These are phyloP conservation scores for Mastigias papua DNA, from an alignment of 30 jellyfish, hydroid and myxozoan species.

Conservation along the genomic window DNA sequence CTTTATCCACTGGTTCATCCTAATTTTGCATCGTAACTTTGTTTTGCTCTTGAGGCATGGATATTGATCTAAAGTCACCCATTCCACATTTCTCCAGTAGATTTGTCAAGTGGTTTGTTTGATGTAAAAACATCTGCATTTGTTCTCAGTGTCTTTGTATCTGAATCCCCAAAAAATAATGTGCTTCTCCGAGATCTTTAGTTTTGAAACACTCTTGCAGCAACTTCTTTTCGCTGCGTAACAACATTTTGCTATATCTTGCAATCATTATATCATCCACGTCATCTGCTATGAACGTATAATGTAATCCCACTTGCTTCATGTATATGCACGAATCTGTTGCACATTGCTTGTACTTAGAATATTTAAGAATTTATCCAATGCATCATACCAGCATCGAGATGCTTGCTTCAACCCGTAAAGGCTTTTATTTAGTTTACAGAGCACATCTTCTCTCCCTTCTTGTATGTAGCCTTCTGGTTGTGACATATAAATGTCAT, in stretches of 20 bases:
- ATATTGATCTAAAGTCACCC: slow-evolving; percentile 18
- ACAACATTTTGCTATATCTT: background rate
- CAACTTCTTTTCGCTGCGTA: background rate
- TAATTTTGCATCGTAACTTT: background rate
- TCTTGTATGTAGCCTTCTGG: slow-evolving; percentile 1
- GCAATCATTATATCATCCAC: slow-evolving; percentile 19
- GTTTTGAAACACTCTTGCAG: background rate
- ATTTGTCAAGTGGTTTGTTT: background rate
- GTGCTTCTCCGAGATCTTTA: slow-evolving; percentile 29
- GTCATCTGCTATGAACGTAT: background rate
- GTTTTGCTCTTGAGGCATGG: slow-evolving; percentile 19
- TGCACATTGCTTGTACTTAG: background rate
- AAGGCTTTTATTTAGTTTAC: slow-evolving; percentile 11
- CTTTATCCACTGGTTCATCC: background rate
- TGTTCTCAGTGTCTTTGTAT: slow-evolving; percentile 3
- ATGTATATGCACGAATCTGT: slow-evolving; percentile 7
- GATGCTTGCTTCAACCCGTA: slow-evolving; percentile 34
- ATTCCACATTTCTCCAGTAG: slow-evolving; percentile 15
- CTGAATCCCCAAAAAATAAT: slow-evolving; percentile 18
- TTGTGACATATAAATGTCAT: background rate
- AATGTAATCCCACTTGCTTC: slow-evolving; percentile 12
- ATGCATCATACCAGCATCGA: slow-evolving; percentile 19
- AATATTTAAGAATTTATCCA: background rate
- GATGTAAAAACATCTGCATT: background rate
- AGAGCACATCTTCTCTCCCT: background rate